Evolutionary conservation across 1,140 invertebrate genomes (phyloP), one percentile per base, ranked within the genome.

Genomic region (Listronotus oregonensis): DNA sequence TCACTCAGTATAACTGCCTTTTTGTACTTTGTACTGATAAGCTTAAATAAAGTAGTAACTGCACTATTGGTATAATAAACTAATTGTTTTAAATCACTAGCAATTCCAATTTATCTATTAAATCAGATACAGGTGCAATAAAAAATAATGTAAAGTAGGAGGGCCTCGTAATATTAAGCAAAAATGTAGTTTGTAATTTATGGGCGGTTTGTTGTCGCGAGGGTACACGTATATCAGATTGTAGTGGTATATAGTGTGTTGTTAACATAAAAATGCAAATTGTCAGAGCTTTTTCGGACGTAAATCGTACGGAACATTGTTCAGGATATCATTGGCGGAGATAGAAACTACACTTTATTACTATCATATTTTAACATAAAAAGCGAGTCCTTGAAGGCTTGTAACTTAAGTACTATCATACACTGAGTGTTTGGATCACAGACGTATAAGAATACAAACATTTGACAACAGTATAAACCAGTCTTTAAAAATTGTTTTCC

Each of bases 191-290:
- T 61, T 50, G 34, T 61, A 51, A 61, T 61, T 61, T 61, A 61
- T 52, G 59, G 34, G 27, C 49, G 21, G 15, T 43, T 6, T 18
- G 17, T 18, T 52, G 47, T 52, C 37, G 34, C 59, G 46, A 52
- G 59, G 17, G 31, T 61, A 42, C 18, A 52, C 46, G 57, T 52
- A 52, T 52, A 55, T 64, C 61, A 64, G 61, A 64, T 55, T 27
- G 51, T 52, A 21, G 40, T 52, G 50, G 50, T 54, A 39, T 49
- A 60, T 60, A 34, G 57, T 40, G 27, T 55, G 52, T 40, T 55
- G 51, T 56, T 64, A 64, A 64, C 61, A 49, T 64, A 55, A 64
- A 64, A 64, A 64, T 55, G 61, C 42, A 64, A 64, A 64, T 64
- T 64, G 43, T 64, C 42, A 44, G 6, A n/a, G 47, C 39, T 62